Evolutionary conservation across 2,888 invertebrate species (phyloP).

Genomic region (Rhingia rostrata): DNA sequence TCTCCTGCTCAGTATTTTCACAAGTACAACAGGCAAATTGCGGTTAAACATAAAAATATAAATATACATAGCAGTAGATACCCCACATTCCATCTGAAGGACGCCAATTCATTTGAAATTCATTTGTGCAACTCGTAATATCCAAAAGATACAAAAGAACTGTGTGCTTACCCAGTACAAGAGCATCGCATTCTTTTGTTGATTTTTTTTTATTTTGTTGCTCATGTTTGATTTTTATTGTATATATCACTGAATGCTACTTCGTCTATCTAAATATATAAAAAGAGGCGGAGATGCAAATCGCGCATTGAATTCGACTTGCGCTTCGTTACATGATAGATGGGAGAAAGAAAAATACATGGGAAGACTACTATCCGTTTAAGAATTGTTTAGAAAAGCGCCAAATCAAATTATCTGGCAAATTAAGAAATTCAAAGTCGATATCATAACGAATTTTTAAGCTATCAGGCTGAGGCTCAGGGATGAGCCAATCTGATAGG

Average conservation of each 20-base stretch:
- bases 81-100: conserved; percentile 10
- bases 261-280: not conserved
- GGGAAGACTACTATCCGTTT: too few relatives aligned
- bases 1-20: not conserved
- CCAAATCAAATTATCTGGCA: too few relatives aligned
- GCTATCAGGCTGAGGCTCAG: too few relatives aligned
- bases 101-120: conserved; percentile 51
- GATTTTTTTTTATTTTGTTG: not conserved
- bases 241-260: conserved; percentile 13
- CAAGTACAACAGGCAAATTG: conserved; percentile 1
- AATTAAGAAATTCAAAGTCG: too few relatives aligned
- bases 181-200: not conserved
- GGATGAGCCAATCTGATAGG: too few relatives aligned
- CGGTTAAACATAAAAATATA: not conserved
- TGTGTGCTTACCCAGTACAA: not conserved
- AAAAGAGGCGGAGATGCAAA: conserved; percentile 15
- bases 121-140: conserved; percentile 24
- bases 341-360: not conserved
- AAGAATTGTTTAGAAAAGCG: too few relatives aligned
- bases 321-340: conserved; percentile 9
- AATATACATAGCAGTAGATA: not conserved
- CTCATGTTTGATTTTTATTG: conserved; percentile 7
- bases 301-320: conserved; percentile 7
- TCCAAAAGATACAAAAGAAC: conserved; percentile 19
- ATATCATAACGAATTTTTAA: too few relatives aligned